Conservation (phyloP, 2,113 vertebrate species). For the Motacilla alba region DNA sequence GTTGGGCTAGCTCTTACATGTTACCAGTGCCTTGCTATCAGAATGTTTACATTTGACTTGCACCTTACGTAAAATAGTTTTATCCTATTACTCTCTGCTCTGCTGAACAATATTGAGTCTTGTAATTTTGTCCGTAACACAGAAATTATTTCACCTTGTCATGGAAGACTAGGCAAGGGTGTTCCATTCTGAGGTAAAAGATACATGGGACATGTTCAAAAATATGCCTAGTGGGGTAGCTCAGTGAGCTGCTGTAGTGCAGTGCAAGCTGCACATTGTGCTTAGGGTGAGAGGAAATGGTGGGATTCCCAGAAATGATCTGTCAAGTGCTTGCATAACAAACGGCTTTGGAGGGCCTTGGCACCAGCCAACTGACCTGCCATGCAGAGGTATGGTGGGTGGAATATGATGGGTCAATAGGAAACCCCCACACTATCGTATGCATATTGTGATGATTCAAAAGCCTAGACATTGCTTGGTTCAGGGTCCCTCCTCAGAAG, state of each 20-base stretch:
- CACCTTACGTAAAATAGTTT: not conserved
- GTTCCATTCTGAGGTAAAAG: not conserved
- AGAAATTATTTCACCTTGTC: not conserved
- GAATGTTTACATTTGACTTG: not conserved
- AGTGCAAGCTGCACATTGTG: not conserved
- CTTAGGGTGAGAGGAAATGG: not conserved
- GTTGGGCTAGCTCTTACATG: not conserved
- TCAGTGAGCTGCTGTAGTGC: not conserved
- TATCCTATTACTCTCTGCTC: not conserved
- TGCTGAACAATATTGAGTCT: not conserved
- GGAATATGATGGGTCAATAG: not conserved
- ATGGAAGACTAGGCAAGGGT: not conserved
- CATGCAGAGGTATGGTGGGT: not conserved
- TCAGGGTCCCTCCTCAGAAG: not conserved
- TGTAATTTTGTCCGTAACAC: not conserved
- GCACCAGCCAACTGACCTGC: not conserved
- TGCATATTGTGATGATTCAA: not conserved
- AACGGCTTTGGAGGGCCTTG: not conserved
- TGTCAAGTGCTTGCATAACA: not conserved
- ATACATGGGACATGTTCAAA: not conserved
- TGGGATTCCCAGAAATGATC: accelerated
- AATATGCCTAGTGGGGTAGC: not conserved
- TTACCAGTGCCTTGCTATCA: not conserved
- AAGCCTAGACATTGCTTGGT: not conserved
- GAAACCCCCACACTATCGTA: not conserved